A percentile compares a stretch with the other conserved stretches of the same genome.
These are phyloP conservation scores for Callorhinus ursinus DNA, from an alignment of 2,113 vertebrate species.

Conservation along the genomic window DNA sequence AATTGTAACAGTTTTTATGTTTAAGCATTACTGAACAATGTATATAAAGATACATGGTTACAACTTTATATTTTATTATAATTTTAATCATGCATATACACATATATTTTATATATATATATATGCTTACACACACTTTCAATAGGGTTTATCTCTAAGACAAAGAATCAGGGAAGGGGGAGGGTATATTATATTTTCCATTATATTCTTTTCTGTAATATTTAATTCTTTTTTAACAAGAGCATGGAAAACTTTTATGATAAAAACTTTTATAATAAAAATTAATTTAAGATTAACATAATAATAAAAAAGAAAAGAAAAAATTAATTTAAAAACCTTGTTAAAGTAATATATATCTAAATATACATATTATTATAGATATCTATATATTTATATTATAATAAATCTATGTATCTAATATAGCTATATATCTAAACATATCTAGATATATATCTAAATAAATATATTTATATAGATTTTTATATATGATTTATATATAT, in stretches of 20 bases:
- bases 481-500: not conserved
- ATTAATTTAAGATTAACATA: not conserved
- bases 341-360: not conserved
- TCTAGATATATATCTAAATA: not conserved
- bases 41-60: not conserved
- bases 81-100: not conserved
- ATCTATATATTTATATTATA: not conserved
- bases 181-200: not conserved
- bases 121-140: not conserved
- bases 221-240: constrained; percentile 34
- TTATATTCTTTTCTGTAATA: not conserved
- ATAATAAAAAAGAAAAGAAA: not conserved
- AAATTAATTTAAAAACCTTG: not conserved
- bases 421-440: not conserved
- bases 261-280: constrained; percentile 40
- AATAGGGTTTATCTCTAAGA: not conserved
- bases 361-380: not conserved
- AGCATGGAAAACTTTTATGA: not conserved
- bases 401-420: not conserved
- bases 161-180: not conserved
- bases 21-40: not conserved
- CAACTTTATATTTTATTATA: not conserved
- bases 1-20: constrained; percentile 30
- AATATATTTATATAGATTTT: not conserved
- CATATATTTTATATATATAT: not conserved